phyloP scores from a whole-genome alignment of 2,113 vertebrate species.

The Anhinga anhinga region DNA sequence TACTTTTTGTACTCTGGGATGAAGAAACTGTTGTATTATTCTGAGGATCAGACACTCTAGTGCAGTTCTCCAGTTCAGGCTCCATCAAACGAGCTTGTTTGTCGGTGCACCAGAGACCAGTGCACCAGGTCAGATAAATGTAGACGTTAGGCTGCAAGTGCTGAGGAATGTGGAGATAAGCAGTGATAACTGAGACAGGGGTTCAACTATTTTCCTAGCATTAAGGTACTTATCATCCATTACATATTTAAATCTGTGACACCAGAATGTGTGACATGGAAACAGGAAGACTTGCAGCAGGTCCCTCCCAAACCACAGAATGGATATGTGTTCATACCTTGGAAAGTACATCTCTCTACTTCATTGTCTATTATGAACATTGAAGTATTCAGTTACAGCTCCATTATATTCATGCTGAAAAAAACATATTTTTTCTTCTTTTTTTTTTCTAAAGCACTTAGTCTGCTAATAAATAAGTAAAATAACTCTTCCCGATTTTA shows the following conservation, averaged over 20 bases:
- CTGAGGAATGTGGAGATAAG: background rate
- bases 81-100: background rate
- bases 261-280: background rate
- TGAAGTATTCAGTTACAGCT: background rate
- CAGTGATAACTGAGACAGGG: background rate
- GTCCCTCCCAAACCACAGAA: background rate
- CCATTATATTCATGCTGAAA: background rate
- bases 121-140: background rate
- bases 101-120: background rate
- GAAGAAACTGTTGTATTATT: background rate
- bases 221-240: background rate
- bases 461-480: background rate
- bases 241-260: background rate
- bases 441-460: background rate
- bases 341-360: background rate
- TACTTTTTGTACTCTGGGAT: background rate
- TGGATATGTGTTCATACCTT: background rate
- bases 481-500: background rate
- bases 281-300: background rate
- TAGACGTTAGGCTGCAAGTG: background rate
- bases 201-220: background rate
- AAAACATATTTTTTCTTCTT: background rate
- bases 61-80: background rate
- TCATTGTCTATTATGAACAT: background rate
- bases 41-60: background rate